Base-by-base conservation (phyloP, 2,113 vertebrate species). In the Neofelis nebulosa region DNA sequence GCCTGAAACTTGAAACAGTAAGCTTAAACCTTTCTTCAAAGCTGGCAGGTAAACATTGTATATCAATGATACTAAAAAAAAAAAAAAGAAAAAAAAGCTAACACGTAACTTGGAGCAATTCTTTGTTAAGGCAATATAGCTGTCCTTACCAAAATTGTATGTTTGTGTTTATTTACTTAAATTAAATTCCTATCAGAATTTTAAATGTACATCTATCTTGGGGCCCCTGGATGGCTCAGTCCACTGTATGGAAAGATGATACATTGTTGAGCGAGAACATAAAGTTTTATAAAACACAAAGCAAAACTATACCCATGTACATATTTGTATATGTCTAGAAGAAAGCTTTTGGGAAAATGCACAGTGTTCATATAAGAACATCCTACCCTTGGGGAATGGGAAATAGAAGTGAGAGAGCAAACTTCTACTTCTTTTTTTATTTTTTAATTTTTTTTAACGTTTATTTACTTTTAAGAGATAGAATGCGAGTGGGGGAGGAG, bases 1-100 rank as follows among this genome's bases (percentile, higher is more conserved):
- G 86, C 55, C 36, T 4, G 79, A 80, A 79, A 71, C n/a, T 57
- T 92, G 23, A 91, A 95, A 95, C n/a, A 93, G 50, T 21, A 95
- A n/a, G 15, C 13, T 27, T 55, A 38, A 50, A 61, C 50, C 13
- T 97, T 73, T 61, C 87, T 91, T 97, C 84, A 94, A 74, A 38
- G 38, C 8, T n/a, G 23, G 55, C 25, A 38, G 29, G 86, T 50
- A 76, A 81, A 52, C 41, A 78, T 31, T 78, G 7, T 14, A 15
- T 48, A 48, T 18, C 74, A 48, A 31, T 7, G 18, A 48, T 9
- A 48, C 14, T 78, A 2, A 13, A 65, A 69, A 48, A 9, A 31
- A 9, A 76, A 10, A 8, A 10, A 27, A 45, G 29, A 41, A 7
- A 66, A 41, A 7, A 45, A 76, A 29, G 1, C 41, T 33, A 48